These are phyloP conservation scores for Lordiphosa clarofinis DNA, from an alignment of 1,140 invertebrate species.

Conservation along the genomic window DNA sequence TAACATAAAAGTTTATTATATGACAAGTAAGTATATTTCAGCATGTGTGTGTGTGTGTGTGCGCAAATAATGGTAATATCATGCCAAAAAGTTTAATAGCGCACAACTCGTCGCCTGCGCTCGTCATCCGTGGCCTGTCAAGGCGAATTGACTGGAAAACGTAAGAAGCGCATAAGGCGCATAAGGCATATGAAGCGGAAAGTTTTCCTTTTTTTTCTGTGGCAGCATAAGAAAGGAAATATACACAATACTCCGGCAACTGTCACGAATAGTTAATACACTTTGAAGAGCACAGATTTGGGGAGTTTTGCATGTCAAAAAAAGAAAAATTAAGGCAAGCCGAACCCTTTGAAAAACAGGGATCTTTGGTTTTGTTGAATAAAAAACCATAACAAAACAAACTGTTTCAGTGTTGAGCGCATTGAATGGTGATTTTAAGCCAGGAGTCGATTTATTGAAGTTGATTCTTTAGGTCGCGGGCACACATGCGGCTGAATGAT, in stretches of 20 bases:
- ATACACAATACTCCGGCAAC: neutral
- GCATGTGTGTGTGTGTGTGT: conserved; percentile 13
- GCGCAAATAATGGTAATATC: conserved; percentile 63
- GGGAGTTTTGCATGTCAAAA: too few relatives aligned
- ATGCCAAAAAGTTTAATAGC: conserved; percentile 76
- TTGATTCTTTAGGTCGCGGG: too few relatives aligned
- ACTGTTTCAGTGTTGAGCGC: too few relatives aligned
- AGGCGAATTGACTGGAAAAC: conserved; percentile 70
- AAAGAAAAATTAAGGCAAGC: too few relatives aligned
- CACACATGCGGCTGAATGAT: too few relatives aligned
- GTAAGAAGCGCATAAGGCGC: conserved; percentile 50
- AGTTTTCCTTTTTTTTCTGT: conserved; percentile 20
- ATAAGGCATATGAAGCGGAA: conserved; percentile 62
- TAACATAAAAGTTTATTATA: conserved; percentile 77
- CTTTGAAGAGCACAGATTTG: too few relatives aligned
- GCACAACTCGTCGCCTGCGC: conserved; percentile 49
- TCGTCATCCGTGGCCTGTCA: conserved; percentile 12
- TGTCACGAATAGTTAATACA: too few relatives aligned
- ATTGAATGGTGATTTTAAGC: too few relatives aligned
- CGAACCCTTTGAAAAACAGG: too few relatives aligned
- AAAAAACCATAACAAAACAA: too few relatives aligned
- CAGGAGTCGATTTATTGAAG: too few relatives aligned
- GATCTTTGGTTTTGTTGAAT: too few relatives aligned
- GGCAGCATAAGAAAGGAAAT: conserved; percentile 1
- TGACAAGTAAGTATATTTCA: conserved; percentile 68